These are phyloP conservation scores for Barnardius zonarius DNA, from an alignment of 2,113 vertebrate species.

Conservation along the genomic window DNA sequence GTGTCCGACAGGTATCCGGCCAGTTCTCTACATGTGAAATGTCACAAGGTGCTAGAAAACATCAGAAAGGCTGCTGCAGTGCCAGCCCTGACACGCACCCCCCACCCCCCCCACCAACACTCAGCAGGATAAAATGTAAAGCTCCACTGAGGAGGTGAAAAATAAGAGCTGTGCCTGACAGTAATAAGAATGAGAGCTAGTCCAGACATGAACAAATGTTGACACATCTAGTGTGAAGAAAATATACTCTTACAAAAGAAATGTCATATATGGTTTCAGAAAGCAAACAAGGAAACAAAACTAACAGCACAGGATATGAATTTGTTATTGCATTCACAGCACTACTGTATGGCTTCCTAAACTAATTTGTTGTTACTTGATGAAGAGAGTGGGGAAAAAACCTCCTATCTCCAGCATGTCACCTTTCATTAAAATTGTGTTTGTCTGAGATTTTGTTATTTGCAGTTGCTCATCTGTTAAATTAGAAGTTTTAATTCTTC, in stretches of 20 bases:
- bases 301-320: slow-evolving; percentile 31
- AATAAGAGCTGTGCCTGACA: background rate
- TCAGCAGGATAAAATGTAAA: background rate
- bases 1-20: background rate
- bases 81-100: background rate
- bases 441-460: slow-evolving; percentile 75
- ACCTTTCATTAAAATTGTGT: slow-evolving; percentile 76
- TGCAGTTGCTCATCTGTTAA: slow-evolving; percentile 78
- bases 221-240: slow-evolving; percentile 50
- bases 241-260: slow-evolving; percentile 43
- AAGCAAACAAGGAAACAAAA: slow-evolving; percentile 60
- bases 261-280: slow-evolving; percentile 59
- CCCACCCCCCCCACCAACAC: background rate
- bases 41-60: background rate
- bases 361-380: slow-evolving; percentile 63
- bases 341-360: slow-evolving; percentile 49
- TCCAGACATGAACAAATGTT: slow-evolving; percentile 42
- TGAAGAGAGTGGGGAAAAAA: slow-evolving; percentile 31
- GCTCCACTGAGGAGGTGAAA: background rate
- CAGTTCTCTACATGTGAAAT: background rate
- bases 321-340: slow-evolving; percentile 37
- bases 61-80: background rate
- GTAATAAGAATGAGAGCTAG: background rate
- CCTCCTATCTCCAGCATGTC: slow-evolving; percentile 61
- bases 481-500: slow-evolving; percentile 79